Percentiles rank a stretch among this genome's conserved stretches.
Evolutionary conservation across 1,140 invertebrate genomes (phyloP).

Genomic region (Cyrtorhinus lividipennis): DNA sequence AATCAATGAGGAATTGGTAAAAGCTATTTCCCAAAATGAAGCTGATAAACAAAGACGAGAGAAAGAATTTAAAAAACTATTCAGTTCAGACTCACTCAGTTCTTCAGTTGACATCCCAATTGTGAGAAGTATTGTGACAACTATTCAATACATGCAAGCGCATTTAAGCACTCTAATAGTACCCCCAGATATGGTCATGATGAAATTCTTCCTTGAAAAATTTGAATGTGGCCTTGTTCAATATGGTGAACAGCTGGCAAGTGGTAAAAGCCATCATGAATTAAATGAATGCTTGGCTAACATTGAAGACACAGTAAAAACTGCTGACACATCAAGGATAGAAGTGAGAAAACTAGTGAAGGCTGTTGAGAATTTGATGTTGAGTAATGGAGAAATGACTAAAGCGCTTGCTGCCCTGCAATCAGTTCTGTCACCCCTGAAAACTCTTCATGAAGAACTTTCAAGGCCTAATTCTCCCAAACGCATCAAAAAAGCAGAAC

Average conservation of each 20-base stretch:
- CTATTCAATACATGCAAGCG: conserved; percentile 3
- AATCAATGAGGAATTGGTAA: neutral
- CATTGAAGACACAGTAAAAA: neutral
- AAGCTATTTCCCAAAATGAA: conserved; percentile 1
- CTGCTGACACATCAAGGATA: neutral
- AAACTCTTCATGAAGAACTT: conserved; percentile 17
- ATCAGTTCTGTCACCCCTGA: conserved; percentile 7
- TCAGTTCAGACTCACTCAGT: conserved; percentile 9
- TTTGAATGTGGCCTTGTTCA: conserved; percentile 7
- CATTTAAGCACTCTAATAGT: neutral
- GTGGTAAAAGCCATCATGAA: neutral
- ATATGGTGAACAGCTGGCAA: neutral
- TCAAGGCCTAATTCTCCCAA: conserved; percentile 2
- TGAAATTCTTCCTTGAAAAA: neutral
- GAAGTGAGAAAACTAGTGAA: conserved; percentile 2
- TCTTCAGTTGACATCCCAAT: conserved; percentile 10
- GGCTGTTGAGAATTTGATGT: neutral
- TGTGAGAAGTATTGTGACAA: conserved; percentile 4
- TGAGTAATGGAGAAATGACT: neutral
- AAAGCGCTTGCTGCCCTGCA: neutral
- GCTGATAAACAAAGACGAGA: neutral
- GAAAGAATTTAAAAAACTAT: conserved; percentile 12
- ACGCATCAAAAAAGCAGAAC: conserved; percentile 7
- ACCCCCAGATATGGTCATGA: neutral
- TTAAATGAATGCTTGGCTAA: neutral